Conservation (phyloP, 2,797 vertebrate genomes). For the Macrochelys suwanniensis region DNA sequence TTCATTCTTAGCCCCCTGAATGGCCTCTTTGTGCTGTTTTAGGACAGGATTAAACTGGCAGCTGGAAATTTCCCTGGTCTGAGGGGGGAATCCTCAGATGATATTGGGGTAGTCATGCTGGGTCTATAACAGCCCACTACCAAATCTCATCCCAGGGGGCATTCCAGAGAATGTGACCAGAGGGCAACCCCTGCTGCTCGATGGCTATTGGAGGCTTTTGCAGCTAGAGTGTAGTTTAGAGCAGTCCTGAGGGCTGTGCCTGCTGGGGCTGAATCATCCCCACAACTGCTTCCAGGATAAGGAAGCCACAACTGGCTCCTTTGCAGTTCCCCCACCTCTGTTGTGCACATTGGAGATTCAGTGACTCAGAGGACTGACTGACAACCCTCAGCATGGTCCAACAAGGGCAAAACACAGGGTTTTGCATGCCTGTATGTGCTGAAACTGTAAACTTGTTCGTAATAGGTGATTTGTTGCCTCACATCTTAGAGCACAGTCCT, state of each 20-base stretch:
- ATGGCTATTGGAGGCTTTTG: neutral
- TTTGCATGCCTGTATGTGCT: neutral
- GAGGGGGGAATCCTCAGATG: neutral
- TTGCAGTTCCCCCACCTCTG: neutral
- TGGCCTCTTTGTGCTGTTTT: neutral
- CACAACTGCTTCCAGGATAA: neutral
- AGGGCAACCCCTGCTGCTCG: neutral
- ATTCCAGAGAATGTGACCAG: neutral
- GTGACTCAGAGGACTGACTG: neutral
- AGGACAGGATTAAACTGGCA: neutral
- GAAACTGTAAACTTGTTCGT: neutral
- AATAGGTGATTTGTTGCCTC: neutral
- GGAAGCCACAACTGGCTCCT: neutral
- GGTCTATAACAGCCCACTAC: neutral
- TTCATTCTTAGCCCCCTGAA: neutral
- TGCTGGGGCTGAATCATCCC: neutral
- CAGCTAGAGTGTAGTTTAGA: neutral
- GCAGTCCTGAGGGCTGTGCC: neutral
- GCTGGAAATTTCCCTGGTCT: neutral
- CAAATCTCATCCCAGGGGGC: neutral
- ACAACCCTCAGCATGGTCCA: neutral
- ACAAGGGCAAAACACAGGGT: neutral
- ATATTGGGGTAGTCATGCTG: neutral
- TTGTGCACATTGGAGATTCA: neutral
- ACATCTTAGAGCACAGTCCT: neutral